Percentiles rank a stretch among this genome's conserved stretches.
These are phyloP conservation scores for Prinia subflava DNA, from an alignment of 2,113 vertebrate genomes.

Conservation along the genomic window DNA sequence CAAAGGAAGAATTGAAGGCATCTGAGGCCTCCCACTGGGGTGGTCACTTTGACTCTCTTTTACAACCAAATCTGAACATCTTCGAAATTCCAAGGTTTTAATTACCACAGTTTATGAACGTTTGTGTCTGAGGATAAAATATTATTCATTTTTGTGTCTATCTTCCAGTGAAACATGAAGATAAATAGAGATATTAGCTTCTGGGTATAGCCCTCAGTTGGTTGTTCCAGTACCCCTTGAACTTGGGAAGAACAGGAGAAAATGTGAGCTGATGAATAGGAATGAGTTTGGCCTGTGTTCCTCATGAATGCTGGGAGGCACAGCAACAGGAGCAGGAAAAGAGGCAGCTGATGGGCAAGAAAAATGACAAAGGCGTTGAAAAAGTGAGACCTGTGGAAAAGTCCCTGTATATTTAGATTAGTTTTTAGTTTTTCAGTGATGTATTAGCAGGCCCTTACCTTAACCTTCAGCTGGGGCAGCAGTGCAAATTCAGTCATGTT, in stretches of 20 bases:
- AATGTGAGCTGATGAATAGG: neutral
- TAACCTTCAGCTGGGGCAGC: neutral
- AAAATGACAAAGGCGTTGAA: neutral
- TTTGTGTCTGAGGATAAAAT: neutral
- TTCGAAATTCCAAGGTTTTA: neutral
- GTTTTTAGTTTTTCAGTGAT: neutral
- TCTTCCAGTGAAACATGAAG: neutral
- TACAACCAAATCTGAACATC: neutral
- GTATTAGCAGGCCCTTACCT: neutral
- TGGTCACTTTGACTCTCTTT: neutral
- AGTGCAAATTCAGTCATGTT: neutral
- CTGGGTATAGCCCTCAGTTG: neutral
- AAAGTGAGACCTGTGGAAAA: neutral
- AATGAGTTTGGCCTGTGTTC: neutral
- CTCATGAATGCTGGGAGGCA: neutral
- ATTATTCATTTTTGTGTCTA: neutral
- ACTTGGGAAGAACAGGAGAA: neutral
- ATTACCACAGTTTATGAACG: neutral
- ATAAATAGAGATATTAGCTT: neutral
- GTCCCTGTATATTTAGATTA: neutral
- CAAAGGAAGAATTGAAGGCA: neutral
- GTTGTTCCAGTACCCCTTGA: neutral
- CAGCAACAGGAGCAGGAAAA: neutral
- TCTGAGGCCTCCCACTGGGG: neutral
- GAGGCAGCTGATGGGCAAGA: neutral